A percentile compares a stretch with the other conserved stretches of the same genome.
phyloP scores from a whole-genome alignment of 2,888 invertebrate genomes.

The Silvanus unidentatus region DNA sequence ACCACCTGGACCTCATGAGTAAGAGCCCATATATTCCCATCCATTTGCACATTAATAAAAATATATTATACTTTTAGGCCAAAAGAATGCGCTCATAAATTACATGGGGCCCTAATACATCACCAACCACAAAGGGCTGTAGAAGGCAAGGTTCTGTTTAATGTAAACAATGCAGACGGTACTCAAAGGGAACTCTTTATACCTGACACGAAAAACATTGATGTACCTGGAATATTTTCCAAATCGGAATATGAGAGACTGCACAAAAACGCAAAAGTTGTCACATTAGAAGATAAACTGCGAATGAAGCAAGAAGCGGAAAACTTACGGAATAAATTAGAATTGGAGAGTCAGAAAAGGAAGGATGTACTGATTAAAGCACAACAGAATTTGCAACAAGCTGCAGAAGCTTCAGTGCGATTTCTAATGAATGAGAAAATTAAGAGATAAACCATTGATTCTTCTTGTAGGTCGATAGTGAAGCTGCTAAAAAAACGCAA shows the following conservation, averaged over 20 bases:
- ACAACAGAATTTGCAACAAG: constrained; percentile 31
- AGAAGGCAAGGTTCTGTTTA: constrained; percentile 27
- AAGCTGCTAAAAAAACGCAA: constrained; percentile 47
- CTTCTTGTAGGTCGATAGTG: constrained; percentile 45
- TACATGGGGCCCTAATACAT: constrained; percentile 39
- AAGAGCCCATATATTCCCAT: too few species aligned
- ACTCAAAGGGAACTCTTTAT: constrained; percentile 48
- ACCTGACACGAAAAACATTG: constrained; percentile 50
- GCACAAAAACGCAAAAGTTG: constrained; percentile 52
- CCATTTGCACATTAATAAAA: too few species aligned
- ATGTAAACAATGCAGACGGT: constrained; percentile 35
- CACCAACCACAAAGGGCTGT: constrained; percentile 38
- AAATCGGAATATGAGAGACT: constrained; percentile 56
- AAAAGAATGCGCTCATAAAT: constrained; percentile 36
- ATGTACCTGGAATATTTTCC: constrained; percentile 56
- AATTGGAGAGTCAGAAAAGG: constrained; percentile 54
- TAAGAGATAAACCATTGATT: too few species aligned
- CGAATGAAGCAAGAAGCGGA: constrained; percentile 45
- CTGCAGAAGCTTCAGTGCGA: constrained; percentile 2
- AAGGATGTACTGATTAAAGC: constrained; percentile 41
- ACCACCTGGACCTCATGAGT: too few species aligned
- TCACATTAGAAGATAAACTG: constrained; percentile 47
- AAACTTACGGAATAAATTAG: constrained; percentile 46
- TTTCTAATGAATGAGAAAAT: constrained; percentile 6
- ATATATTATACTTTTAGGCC: constrained; percentile 19